These are phyloP conservation scores for Hiodon alosoides DNA, from an alignment of 2,113 vertebrate species.

Conservation along the genomic window DNA sequence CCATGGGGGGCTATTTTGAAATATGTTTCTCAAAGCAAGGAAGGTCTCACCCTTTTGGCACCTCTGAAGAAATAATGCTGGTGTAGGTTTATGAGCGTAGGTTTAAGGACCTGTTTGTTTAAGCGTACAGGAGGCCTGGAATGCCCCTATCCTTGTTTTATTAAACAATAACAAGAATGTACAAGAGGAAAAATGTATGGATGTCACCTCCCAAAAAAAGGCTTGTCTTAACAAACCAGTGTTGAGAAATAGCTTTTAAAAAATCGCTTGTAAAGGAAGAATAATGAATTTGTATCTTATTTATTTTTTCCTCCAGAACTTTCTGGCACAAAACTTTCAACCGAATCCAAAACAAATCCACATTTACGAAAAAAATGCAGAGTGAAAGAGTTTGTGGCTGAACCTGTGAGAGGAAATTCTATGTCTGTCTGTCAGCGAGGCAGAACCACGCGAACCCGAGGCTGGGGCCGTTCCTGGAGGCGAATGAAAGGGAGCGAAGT, in stretches of 20 bases:
- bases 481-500: background rate
- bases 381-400: background rate
- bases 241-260: conserved; percentile 15
- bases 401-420: background rate
- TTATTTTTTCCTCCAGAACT: conserved; percentile 10
- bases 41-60: background rate
- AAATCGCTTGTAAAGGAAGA: conserved; percentile 4
- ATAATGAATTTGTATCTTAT: conserved; percentile 12
- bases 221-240: background rate
- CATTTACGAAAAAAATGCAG: conserved; percentile 1
- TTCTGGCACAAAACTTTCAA: conserved; percentile 8
- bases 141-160: background rate
- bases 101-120: background rate
- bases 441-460: background rate
- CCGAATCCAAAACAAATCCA: conserved; percentile 25
- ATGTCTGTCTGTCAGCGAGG: conserved; percentile 3
- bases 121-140: background rate
- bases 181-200: background rate
- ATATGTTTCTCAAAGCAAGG: background rate
- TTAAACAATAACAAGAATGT: background rate
- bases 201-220: background rate
- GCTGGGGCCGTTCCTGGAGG: background rate
- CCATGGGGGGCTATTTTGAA: background rate
- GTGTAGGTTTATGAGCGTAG: background rate
- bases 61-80: background rate